These are phyloP conservation scores for Tachysurus fulvidraco DNA, from an alignment of 2,113 vertebrate species.

Conservation along the genomic window DNA sequence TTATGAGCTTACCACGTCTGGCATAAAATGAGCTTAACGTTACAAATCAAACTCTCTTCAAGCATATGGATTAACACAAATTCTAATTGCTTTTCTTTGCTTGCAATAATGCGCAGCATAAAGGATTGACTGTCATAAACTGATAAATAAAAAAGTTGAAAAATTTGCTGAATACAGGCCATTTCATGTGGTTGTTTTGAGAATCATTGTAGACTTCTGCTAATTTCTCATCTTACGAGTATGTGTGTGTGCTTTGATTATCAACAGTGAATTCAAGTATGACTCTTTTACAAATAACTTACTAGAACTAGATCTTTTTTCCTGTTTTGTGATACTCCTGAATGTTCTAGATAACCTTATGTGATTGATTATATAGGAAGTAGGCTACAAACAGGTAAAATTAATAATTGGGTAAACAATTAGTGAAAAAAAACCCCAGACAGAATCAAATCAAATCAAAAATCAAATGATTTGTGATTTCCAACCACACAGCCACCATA, in stretches of 20 bases:
- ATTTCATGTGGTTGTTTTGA: neutral
- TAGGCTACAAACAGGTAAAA: neutral
- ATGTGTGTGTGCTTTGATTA: neutral
- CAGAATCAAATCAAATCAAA: neutral
- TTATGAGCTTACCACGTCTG: neutral
- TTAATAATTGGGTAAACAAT: neutral
- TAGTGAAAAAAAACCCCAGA: neutral
- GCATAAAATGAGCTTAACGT: conserved; percentile 7
- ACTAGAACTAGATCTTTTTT: neutral
- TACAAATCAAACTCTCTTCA: neutral
- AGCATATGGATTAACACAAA: neutral
- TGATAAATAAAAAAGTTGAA: neutral
- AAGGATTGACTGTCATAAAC: neutral
- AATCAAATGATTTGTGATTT: neutral
- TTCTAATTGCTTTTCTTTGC: neutral
- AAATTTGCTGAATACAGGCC: neutral
- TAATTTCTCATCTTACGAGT: neutral
- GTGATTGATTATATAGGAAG: neutral
- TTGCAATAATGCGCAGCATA: neutral
- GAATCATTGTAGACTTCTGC: neutral
- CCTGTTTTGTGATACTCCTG: neutral
- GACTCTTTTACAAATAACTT: neutral
- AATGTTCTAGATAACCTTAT: neutral
- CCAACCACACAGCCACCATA: neutral
- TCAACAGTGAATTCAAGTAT: neutral